These are phyloP conservation scores for Micromesistius poutassou DNA, from an alignment of 2,797 vertebrate species.

Conservation along the genomic window DNA sequence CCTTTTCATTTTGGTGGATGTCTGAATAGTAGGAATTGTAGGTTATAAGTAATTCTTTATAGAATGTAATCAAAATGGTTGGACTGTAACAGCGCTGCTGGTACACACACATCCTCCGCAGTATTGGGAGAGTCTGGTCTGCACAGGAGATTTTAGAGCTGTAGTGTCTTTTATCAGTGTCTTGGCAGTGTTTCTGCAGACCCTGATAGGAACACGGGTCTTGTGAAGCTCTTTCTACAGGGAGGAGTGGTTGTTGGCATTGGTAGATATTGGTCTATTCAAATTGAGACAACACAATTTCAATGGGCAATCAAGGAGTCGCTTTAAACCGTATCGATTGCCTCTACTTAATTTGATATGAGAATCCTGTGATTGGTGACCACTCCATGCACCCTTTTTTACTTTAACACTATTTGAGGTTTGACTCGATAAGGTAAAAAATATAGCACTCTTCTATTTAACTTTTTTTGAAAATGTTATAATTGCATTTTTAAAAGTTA, in stretches of 20 bases:
- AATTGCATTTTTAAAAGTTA: no score
- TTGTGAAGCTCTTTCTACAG: slow-evolving; percentile 18
- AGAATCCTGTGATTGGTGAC: background rate
- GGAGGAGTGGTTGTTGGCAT: slow-evolving; percentile 19
- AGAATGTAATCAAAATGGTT: no score
- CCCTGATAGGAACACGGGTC: slow-evolving; percentile 48
- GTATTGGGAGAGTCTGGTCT: slow-evolving; percentile 25
- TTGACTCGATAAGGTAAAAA: no score
- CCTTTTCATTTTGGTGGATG: no score
- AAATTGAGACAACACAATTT: background rate
- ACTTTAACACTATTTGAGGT: no score
- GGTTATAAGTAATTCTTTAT: background rate
- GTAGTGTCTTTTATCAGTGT: slow-evolving; percentile 50
- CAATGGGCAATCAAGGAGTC: background rate
- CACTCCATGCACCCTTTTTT: background rate
- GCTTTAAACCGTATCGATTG: background rate
- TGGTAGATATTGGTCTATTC: background rate
- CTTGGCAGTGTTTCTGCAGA: slow-evolving; percentile 44
- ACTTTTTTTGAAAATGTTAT: no score
- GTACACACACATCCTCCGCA: slow-evolving; percentile 22
- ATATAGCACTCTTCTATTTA: no score
- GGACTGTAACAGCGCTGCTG: no score
- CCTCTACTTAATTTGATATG: background rate
- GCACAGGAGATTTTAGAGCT: slow-evolving; percentile 10
- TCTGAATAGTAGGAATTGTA: no score